Base-by-base conservation (phyloP, 2,888 invertebrate genomes). In the Lepidocyrtoides sp. region DNA sequence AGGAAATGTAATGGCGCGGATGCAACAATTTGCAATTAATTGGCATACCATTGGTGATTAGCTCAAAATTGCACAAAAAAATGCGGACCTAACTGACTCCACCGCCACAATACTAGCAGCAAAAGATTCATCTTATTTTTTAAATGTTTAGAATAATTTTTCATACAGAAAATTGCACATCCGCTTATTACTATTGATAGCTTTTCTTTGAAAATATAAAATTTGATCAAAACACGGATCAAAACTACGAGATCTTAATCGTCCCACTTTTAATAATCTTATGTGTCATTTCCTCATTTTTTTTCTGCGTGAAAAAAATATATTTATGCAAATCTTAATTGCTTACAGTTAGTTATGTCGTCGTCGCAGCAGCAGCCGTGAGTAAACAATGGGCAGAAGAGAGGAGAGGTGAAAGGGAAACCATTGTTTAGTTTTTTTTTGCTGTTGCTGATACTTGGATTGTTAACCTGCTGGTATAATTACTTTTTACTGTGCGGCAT, bases 321-420 rank as follows among this genome's bases (percentile, higher is more conserved):
- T 29, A 63, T 29, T 1, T 48, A 72, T 72, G 72, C 44, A 72
- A 72, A 72, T 72, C 12, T 44, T 72, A 72, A 72, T 72, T 44
- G 72, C 72, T 23, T 44, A 7, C 12, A 17, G 20, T 72, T 44
- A 23, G n/a, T n/a, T n/a, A n/a, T n/a, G n/a, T n/a, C n/a, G n/a
- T n/a, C n/a, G n/a, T n/a, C n/a, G n/a, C n/a, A 44, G 72, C 12
- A 54, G 51, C 29, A 17, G 4, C 0, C 10, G 44, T 72, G 41
- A 12, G 77, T 54, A 79, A 82, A 82, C 82, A 82, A 82, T 57
- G 82, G 82, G n/a, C n/a, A n/a, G n/a, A n/a, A n/a, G n/a, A n/a
- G n/a, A n/a, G 60, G 60, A 60, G 82, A 82, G 82, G 82, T 82
- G 82, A 82, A 82, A 82, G 82, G 82, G 60, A 60, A 60, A 60